Conservation (phyloP, 2,888 invertebrate genomes). For the Philopedon plagiatum region DNA sequence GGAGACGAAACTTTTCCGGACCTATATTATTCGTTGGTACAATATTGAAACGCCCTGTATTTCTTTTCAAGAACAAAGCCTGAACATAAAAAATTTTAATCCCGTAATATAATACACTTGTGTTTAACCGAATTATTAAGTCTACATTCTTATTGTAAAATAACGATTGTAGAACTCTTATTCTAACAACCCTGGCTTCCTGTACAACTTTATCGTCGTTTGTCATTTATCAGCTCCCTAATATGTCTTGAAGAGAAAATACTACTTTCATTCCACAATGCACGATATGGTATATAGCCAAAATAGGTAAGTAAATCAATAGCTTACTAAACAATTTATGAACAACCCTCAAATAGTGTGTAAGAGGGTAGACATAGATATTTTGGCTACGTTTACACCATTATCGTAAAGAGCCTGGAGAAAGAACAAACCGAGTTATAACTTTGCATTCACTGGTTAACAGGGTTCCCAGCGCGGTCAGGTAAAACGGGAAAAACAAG, state of each 20-base stretch:
- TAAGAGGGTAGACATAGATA: constrained; percentile 39
- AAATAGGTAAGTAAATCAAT: constrained; percentile 45
- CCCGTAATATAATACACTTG: too few relatives aligned
- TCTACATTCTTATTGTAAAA: too few relatives aligned
- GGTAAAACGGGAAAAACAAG: too few relatives aligned
- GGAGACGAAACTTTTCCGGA: too few relatives aligned
- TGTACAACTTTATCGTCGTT: constrained; percentile 2
- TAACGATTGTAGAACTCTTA: too few relatives aligned
- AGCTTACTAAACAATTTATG: constrained; percentile 45
- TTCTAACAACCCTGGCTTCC: background rate
- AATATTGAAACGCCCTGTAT: too few relatives aligned
- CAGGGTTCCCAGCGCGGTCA: too few relatives aligned
- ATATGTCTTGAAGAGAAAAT: constrained; percentile 24
- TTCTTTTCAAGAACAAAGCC: too few relatives aligned
- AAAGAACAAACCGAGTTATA: background rate
- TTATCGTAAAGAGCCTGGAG: background rate
- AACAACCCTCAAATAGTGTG: constrained; percentile 40
- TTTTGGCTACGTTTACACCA: constrained; percentile 33
- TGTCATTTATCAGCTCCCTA: constrained; percentile 5
- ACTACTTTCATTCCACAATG: constrained; percentile 19
- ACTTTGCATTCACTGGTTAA: too few relatives aligned
- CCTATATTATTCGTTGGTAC: too few relatives aligned
- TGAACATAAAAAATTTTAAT: too few relatives aligned
- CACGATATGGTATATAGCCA: constrained; percentile 37
- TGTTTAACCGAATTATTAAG: too few relatives aligned